Base-by-base conservation (phyloP, 2,797 vertebrate genomes). In the Setipinna tenuifilis region DNA sequence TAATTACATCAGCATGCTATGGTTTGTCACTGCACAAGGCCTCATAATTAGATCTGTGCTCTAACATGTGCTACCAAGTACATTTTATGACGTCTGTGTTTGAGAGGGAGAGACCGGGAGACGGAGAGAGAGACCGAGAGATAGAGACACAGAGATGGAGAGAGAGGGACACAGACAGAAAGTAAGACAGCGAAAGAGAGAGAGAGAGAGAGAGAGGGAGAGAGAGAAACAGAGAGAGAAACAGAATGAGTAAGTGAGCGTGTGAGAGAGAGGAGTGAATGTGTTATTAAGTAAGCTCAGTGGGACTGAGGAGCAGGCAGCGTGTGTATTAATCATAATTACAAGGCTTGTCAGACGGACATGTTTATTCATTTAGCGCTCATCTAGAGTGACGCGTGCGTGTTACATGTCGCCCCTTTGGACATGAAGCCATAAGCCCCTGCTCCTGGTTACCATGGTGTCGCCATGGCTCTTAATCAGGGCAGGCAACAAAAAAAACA, bases 1-100 rank as follows among this genome's bases (percentile, higher is more conserved):
- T 78, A 44, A 78, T 78, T 78, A 44, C 71, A 41, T 78, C 31
- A 41, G 71, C 3, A 31, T 44, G 31, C 71, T 44, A 21, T 21
- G 31, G 35, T 35, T 78, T 16, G 14, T 78, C 71, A 78, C 71
- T 78, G 35, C 71, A 78, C n/a, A n/a, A n/a, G 35, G 1, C 71
- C 35, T 78, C 31, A 78, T 78, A 78, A 78, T 78, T 78, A 44
- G 71, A 78, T 78, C 71, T 78, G 35, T 78, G 35, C 71, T 41
- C 31, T 78, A 78, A 78, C 71, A 21, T 44, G 35, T 71, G 28
- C 25, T 31, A 44, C 14, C 5, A 41, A 78, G 71, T 41, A 44
- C 71, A 78, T 78, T 35, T 31, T 35, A 28, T 71, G 68, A 71
- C 16, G 25, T 17, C 11, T 16, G 28, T 35, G 28, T 71, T 14